phyloP scores from a whole-genome alignment of 2,797 vertebrate species.

The Masticophis lateralis region DNA sequence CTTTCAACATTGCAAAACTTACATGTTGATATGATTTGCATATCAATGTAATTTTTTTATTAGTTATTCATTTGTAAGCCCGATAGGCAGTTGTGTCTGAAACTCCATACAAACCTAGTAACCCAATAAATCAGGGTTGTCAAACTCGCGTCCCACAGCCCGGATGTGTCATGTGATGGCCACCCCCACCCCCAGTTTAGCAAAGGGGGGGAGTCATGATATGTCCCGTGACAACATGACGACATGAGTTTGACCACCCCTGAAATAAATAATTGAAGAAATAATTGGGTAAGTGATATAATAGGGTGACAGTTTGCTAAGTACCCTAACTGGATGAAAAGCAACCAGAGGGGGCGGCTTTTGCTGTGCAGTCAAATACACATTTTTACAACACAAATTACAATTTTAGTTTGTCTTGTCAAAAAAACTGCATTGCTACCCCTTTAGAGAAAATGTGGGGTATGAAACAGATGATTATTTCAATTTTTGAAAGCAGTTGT shows the following conservation, averaged over 20 bases:
- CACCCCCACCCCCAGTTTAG: too few species aligned
- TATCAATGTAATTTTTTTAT: not conserved
- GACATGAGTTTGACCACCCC: too few species aligned
- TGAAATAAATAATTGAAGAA: not conserved
- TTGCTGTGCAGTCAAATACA: not conserved
- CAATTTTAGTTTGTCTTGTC: not conserved
- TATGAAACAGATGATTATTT: not conserved
- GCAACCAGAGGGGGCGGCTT: not conserved
- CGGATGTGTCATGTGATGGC: too few species aligned
- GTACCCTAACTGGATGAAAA: not conserved
- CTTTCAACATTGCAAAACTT: not conserved
- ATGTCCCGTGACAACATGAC: too few species aligned
- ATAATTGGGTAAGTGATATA: not conserved
- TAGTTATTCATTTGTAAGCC: not conserved
- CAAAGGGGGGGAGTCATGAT: too few species aligned
- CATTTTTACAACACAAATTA: not conserved
- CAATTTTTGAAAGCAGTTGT: not conserved
- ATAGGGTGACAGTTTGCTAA: not conserved
- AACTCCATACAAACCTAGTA: not conserved
- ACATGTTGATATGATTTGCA: not conserved
- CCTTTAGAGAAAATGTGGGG: not conserved
- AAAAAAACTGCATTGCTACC: not conserved
- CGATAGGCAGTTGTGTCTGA: not conserved
- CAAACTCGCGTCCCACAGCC: too few species aligned
- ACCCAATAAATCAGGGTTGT: not conserved